These are phyloP conservation scores for Lepidurus arcticus DNA, from an alignment of 1,140 invertebrate genomes.

Conservation along the genomic window DNA sequence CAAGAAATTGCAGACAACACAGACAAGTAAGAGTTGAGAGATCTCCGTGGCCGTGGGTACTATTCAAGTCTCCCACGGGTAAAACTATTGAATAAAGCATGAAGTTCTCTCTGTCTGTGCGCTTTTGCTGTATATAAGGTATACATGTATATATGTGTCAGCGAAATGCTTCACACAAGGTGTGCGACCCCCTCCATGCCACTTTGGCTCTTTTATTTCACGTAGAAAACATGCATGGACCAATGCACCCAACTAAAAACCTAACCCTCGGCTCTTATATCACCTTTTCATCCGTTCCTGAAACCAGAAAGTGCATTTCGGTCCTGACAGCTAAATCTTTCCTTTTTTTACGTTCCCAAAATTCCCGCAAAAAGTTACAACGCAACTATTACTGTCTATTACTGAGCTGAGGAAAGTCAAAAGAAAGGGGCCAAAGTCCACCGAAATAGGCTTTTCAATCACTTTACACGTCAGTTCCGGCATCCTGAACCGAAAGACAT, in stretches of 20 bases:
- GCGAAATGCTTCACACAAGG: conserved; percentile 17
- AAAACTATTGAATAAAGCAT: not conserved
- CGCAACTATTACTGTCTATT: not conserved
- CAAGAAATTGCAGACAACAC: not conserved
- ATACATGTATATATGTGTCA: not conserved
- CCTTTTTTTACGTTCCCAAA: not conserved
- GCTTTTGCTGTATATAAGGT: not conserved
- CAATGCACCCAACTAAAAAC: not conserved
- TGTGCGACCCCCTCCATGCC: conserved; percentile 20
- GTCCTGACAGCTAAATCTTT: not conserved
- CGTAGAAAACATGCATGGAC: conserved; percentile 5
- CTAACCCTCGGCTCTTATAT: not conserved
- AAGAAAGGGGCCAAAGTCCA: not conserved
- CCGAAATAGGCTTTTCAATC: conserved; percentile 11
- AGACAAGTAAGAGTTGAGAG: not conserved
- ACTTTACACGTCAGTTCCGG: not conserved
- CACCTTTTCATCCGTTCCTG: too few species aligned
- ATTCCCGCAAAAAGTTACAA: not conserved
- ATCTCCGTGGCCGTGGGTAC: conserved; percentile 16
- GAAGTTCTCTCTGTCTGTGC: not conserved
- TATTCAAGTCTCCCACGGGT: conserved; percentile 1
- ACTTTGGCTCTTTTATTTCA: conserved; percentile 6
- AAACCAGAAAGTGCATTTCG: too few species aligned
- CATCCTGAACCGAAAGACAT: not conserved
- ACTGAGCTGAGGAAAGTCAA: not conserved